Evolutionary conservation across 2,797 vertebrate genomes (phyloP).

Genomic region (Ctenopoma multispine): DNA sequence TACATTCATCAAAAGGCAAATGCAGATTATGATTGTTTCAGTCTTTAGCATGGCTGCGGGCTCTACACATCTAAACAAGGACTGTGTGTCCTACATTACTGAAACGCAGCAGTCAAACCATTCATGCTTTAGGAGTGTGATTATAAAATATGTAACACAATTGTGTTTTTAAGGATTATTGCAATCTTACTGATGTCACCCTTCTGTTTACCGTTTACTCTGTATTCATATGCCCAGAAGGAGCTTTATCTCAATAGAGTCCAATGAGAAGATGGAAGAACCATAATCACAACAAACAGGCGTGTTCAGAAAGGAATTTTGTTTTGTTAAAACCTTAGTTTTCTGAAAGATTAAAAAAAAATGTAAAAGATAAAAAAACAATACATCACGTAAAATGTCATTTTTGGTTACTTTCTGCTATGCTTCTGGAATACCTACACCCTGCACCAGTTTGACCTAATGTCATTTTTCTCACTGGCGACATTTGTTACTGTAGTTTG

Average conservation of each 20-base stretch:
- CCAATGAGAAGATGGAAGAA: not conserved
- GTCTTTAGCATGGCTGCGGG: slow-evolving; percentile 50
- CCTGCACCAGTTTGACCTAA: not conserved
- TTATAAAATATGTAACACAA: slow-evolving; percentile 40
- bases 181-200: slow-evolving; percentile 29
- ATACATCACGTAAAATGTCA: not conserved
- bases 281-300: not conserved
- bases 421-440: not conserved
- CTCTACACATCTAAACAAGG: slow-evolving; percentile 47
- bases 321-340: not conserved
- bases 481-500: not conserved
- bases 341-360: not conserved
- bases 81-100: slow-evolving; percentile 62
- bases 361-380: not conserved
- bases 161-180: slow-evolving; percentile 40
- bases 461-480: not conserved
- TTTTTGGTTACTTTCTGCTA: not conserved
- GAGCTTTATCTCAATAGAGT: slow-evolving; percentile 6
- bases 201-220: slow-evolving; percentile 16
- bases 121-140: slow-evolving; percentile 41
- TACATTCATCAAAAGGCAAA: slow-evolving; percentile 66
- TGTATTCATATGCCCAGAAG: slow-evolving; percentile 9
- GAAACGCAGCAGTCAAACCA: slow-evolving; percentile 48
- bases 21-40: slow-evolving; percentile 56
- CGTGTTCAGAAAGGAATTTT: not conserved